Base-by-base conservation (phyloP, 2,797 vertebrate genomes). In the Acrossocheilus fasciatus region DNA sequence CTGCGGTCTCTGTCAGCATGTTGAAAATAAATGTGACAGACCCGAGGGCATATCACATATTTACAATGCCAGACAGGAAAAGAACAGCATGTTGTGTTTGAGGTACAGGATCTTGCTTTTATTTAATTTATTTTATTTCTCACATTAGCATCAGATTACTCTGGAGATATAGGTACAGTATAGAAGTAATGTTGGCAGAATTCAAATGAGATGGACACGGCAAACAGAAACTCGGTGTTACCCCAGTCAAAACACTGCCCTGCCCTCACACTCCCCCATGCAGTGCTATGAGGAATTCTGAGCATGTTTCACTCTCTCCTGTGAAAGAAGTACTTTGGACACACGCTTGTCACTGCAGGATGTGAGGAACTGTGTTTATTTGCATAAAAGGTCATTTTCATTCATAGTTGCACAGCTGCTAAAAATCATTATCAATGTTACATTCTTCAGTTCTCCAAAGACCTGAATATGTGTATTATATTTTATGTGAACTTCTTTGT, bases 211-310 rank as follows among this genome's bases (percentile, higher is more conserved):
- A 68, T 18, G 26, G 20, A 6, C 34, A 54, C 15, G 17, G 9
- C 70, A 57, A 50, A 62, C 20, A 86, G 87, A 83, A 86, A 81
- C 74, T 69, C 75, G 85, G 66, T 87, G 89, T 89, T 87, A 85
- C 87, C 85, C 88, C 92, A 91, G 81, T 87, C 91, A 89, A 86
- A 87, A 87, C 88, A 86, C 86, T 87, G 87, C 83, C 90, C 70
- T 43, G 84, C 74, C 87, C 89, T 52, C 47, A 86, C 82, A 59
- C 54, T 83, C 54, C 36, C 54, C 68, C 6, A 82, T 73, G 90
- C 90, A 90, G 88, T 86, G 89, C 90, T 91, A 92, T 94, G 93
- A 94, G 93, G 92, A 96, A 95, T 95, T 93, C 87, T 72, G 92
- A 92, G 93, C 91, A 95, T 95, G 92, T 89, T 91, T 95, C 94